phyloP scores from a whole-genome alignment of 1,140 invertebrate species.

The Panonychus citri region DNA sequence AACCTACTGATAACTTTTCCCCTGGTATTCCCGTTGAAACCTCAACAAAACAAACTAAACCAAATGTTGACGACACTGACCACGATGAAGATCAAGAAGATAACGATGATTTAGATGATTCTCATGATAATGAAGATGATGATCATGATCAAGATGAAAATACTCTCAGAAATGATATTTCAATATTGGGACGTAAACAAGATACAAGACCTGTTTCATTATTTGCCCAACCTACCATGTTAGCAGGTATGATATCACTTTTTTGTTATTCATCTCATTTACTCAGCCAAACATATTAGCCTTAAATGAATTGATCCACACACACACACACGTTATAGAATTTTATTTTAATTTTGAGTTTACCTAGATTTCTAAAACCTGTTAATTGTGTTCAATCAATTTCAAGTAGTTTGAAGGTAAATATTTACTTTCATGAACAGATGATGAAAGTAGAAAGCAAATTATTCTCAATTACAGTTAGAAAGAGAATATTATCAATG shows the following conservation, averaged over 20 bases:
- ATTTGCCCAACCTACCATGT: slow-evolving; percentile 76
- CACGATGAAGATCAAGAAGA: background rate
- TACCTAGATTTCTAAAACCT: background rate
- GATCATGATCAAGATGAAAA: background rate
- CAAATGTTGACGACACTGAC: background rate
- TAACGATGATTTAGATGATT: background rate
- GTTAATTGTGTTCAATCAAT: slow-evolving; percentile 8
- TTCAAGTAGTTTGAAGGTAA: slow-evolving; percentile 13
- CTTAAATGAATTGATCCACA: background rate
- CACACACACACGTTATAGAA: background rate
- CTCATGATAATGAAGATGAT: background rate
- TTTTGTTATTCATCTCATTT: no score
- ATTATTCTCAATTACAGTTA: no score
- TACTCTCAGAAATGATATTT: background rate
- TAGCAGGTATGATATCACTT: slow-evolving; percentile 43
- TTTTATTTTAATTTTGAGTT: background rate
- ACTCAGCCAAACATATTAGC: no score
- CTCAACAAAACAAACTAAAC: background rate
- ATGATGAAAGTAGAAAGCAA: background rate
- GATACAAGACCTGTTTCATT: slow-evolving; percentile 56
- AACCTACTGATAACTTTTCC: background rate
- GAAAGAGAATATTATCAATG: no score
- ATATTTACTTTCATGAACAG: slow-evolving; percentile 14
- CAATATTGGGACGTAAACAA: slow-evolving; percentile 12
- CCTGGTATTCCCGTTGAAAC: background rate